phyloP scores from a whole-genome alignment of 2,797 vertebrate genomes.

The Gymnopithys bicolor region DNA sequence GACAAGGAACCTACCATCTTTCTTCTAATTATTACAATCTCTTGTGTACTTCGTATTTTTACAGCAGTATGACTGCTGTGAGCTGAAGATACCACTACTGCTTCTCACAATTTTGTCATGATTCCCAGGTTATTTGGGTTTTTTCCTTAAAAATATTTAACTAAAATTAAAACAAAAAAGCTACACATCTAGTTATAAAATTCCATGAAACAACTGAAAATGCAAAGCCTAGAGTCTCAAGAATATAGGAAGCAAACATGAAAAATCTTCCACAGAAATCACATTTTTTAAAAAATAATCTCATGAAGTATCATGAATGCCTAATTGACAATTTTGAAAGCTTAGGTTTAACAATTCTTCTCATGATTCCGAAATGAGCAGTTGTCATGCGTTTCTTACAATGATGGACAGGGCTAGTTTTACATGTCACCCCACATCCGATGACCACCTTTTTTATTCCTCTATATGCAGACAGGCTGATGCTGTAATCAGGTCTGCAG shows the following conservation, averaged over 20 bases:
- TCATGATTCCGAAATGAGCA: neutral
- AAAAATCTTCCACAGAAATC: neutral
- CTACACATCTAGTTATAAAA: neutral
- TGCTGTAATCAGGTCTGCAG: neutral
- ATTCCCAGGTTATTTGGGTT: neutral
- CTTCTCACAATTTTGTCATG: neutral
- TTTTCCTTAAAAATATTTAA: neutral
- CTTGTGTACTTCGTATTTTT: neutral
- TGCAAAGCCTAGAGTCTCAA: neutral
- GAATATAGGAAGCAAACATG: neutral
- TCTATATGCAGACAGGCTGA: neutral
- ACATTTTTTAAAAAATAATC: neutral
- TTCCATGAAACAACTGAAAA: neutral
- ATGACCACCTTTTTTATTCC: neutral
- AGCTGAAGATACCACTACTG: neutral
- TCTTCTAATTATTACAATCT: neutral
- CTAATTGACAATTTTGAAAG: constrained; percentile 2
- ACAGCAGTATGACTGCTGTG: neutral
- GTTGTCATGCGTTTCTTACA: neutral
- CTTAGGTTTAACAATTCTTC: neutral
- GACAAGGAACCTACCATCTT: neutral
- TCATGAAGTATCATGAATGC: neutral
- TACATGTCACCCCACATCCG: neutral
- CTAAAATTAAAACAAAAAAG: neutral
- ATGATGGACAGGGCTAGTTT: neutral